Evolutionary conservation across 2,888 invertebrate species (phyloP).

Genomic region (Dryocosmus kuriphilus): DNA sequence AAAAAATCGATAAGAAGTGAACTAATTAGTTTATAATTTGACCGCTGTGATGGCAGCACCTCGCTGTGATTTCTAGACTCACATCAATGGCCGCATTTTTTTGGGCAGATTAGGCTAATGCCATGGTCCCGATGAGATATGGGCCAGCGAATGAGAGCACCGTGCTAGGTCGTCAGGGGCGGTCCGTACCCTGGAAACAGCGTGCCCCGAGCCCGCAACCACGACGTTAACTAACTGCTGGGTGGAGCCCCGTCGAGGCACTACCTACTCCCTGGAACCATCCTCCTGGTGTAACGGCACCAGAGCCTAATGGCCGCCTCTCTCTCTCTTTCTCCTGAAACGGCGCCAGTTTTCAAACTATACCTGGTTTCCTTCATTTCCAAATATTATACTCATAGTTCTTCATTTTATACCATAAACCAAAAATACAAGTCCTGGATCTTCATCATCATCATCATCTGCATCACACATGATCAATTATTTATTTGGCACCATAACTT

Average conservation of each 20-base stretch:
- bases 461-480: no score
- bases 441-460: background rate
- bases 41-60: conserved; percentile 74
- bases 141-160: conserved; percentile 78
- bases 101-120: conserved; percentile 75
- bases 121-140: conserved; percentile 77
- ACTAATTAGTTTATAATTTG: conserved; percentile 65
- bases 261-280: conserved; percentile 77
- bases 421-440: conserved; percentile 44
- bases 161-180: conserved; percentile 77
- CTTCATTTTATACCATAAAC: conserved; percentile 44
- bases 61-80: conserved; percentile 69
- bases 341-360: conserved; percentile 33
- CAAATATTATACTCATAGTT: background rate
- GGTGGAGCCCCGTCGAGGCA: conserved; percentile 77
- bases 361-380: background rate
- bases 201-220: conserved; percentile 78
- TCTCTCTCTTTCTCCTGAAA: conserved; percentile 56
- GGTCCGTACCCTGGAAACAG: conserved; percentile 81
- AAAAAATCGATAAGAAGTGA: conserved; percentile 71
- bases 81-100: conserved; percentile 76
- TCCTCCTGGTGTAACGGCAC: conserved; percentile 63
- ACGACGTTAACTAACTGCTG: conserved; percentile 81
- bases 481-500: no score
- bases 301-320: conserved; percentile 72